These are phyloP conservation scores for Eristalinus sepulchralis DNA, from an alignment of 2,888 invertebrate species.

Conservation along the genomic window DNA sequence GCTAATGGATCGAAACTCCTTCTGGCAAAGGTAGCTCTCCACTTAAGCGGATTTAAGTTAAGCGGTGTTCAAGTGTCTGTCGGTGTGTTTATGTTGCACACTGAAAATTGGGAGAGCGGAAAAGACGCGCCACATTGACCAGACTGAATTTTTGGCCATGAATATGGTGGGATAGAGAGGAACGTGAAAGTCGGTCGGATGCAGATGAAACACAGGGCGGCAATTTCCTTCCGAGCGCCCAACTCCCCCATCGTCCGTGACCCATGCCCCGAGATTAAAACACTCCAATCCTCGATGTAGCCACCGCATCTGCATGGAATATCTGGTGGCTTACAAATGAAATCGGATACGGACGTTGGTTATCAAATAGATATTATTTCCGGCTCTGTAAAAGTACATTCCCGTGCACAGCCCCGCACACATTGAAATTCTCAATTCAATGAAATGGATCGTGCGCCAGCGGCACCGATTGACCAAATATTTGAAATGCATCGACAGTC, in stretches of 20 bases:
- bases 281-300: not conserved
- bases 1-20: not conserved
- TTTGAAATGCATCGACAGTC: slow-evolving; percentile 43
- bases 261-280: slow-evolving; percentile 20
- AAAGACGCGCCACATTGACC: not conserved
- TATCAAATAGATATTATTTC: slow-evolving; percentile 61
- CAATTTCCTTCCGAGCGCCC: slow-evolving; percentile 45
- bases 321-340: slow-evolving; percentile 52
- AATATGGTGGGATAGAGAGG: not conserved
- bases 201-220: slow-evolving; percentile 38
- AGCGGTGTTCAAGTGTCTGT: too few species aligned
- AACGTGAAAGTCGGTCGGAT: slow-evolving; percentile 17
- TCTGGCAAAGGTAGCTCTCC: not conserved
- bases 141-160: slow-evolving; percentile 14
- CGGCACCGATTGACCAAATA: slow-evolving; percentile 43
- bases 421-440: slow-evolving; percentile 22
- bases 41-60: not conserved
- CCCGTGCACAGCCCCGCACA: not conserved
- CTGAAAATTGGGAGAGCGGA: not conserved
- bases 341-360: slow-evolving; percentile 62
- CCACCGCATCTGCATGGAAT: not conserved
- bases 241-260: slow-evolving; percentile 33
- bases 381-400: slow-evolving; percentile 16
- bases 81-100: too few species aligned
- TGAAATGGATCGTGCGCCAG: slow-evolving; percentile 27